Conservation (phyloP, 92 coral and sea anemone genomes). For the Porites evermanni region DNA sequence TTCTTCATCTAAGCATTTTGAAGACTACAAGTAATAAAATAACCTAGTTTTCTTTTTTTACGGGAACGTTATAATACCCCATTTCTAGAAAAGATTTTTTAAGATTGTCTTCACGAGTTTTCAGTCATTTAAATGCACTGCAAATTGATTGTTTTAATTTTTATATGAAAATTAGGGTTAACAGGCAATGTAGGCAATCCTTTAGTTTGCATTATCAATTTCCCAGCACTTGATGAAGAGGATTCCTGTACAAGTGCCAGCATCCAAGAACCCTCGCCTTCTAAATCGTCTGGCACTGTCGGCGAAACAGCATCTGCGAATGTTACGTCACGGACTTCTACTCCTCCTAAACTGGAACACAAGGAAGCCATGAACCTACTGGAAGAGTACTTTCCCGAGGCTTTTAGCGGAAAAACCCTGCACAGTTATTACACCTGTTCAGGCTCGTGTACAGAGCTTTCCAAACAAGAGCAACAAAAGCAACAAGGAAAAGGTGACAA, state of each 20-base stretch:
- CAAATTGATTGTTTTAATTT: too few relatives aligned
- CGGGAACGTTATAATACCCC: too few relatives aligned
- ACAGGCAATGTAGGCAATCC: too few relatives aligned
- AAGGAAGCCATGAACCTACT: conserved; percentile 26
- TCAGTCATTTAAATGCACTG: too few relatives aligned
- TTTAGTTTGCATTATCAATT: neutral
- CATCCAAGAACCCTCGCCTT: conserved; percentile 11
- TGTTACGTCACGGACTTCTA: conserved; percentile 13
- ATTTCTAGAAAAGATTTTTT: too few relatives aligned
- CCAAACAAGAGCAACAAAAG: conserved; percentile 26
- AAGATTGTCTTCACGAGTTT: too few relatives aligned
- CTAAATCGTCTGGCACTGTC: neutral
- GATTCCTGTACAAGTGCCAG: conserved; percentile 3
- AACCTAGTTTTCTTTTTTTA: neutral
- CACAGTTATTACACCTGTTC: conserved; percentile 44
- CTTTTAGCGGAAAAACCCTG: conserved; percentile 26
- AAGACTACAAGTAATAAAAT: neutral
- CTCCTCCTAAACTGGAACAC: conserved; percentile 35
- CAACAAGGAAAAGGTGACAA: conserved; percentile 26
- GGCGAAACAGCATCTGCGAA: conserved; percentile 5
- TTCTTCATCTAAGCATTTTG: neutral
- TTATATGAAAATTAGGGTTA: too few relatives aligned
- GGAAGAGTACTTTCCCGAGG: conserved; percentile 40
- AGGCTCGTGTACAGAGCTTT: conserved; percentile 51
- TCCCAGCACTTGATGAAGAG: conserved; percentile 1